phyloP scores from a whole-genome alignment of 1,140 invertebrate genomes.

The Halesus radiatus region DNA sequence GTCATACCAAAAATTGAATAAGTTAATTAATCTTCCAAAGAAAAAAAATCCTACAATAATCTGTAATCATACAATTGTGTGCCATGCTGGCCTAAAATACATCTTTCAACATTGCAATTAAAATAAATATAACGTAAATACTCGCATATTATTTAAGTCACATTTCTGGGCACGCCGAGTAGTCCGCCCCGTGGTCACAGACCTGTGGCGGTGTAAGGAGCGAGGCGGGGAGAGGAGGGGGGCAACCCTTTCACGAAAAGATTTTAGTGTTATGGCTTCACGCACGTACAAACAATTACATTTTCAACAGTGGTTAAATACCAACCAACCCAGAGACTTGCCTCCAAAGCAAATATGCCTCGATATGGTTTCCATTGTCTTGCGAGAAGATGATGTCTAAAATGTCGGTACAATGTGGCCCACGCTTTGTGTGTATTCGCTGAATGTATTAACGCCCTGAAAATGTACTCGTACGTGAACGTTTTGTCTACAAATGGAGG shows the following conservation, averaged over 20 bases:
- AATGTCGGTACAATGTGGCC: constrained; percentile 5
- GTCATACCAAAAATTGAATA: too few relatives aligned
- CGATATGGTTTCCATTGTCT: constrained; percentile 35
- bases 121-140: too few relatives aligned
- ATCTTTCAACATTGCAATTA: too few relatives aligned
- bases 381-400: constrained; percentile 25
- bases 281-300: constrained; percentile 36
- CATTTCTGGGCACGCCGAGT: constrained; percentile 6
- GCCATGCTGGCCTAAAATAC: too few relatives aligned
- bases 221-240: neutral
- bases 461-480: neutral
- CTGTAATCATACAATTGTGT: too few relatives aligned
- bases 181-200: constrained; percentile 6
- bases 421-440: constrained; percentile 13
- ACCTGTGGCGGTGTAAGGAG: too few relatives aligned
- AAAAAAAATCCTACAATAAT: too few relatives aligned
- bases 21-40: too few relatives aligned
- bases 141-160: neutral
- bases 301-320: constrained; percentile 37
- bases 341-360: constrained; percentile 36
- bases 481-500: constrained; percentile 8
- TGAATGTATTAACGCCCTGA: constrained; percentile 16
- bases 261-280: constrained; percentile 35
- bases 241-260: constrained; percentile 22
- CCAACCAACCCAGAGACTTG: constrained; percentile 7